Evolutionary conservation across 2,888 invertebrate species (phyloP), one percentile per base, ranked within the genome.

Genomic region (Clepsis dumicolana): DNA sequence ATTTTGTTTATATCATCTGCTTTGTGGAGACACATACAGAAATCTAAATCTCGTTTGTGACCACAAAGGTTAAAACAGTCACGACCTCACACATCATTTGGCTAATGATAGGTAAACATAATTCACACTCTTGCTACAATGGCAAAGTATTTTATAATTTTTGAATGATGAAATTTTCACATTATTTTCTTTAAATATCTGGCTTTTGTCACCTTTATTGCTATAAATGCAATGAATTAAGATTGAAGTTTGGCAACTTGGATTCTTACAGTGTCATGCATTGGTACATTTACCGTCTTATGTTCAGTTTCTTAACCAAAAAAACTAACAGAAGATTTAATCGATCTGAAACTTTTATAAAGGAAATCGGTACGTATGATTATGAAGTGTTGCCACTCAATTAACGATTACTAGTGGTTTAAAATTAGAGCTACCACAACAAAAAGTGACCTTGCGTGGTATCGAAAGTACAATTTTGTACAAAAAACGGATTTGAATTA

Each of bases 401-500:
- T 67, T 67, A 66, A 35, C 29, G 18, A 21, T 35, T 56, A 63
- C 57, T 67, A 57, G 56, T 35, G 54, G 62, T 62, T 63, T 67
- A 50, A 67, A 67, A 62, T 56, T 56, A 50, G 61, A 61, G 41
- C 38, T 29, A 29, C 54, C 24, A 25, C 59, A 41, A 25, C 48
- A 65, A 63, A 63, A 63, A 63, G 29, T 64, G 64, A 44, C 68
- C 63, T 68, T 64, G 64, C 32, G 10, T 38, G 38, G 16, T 68
- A 59, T 68, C 32, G 68, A 68, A 68, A 68, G 68, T 68, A 53
- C 63, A 41, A 52, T 53, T 64, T 68, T n/a, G 53, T 41, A 67
- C 62, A 63, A 67, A 67, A 67, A 67, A 57, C 27, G 16, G 56
- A 38, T 48, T 62, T 16, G 27, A 25, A 67, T 67, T 67, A 67